Conservation (phyloP, 1,140 invertebrate genomes). For the Maniola jurtina region DNA sequence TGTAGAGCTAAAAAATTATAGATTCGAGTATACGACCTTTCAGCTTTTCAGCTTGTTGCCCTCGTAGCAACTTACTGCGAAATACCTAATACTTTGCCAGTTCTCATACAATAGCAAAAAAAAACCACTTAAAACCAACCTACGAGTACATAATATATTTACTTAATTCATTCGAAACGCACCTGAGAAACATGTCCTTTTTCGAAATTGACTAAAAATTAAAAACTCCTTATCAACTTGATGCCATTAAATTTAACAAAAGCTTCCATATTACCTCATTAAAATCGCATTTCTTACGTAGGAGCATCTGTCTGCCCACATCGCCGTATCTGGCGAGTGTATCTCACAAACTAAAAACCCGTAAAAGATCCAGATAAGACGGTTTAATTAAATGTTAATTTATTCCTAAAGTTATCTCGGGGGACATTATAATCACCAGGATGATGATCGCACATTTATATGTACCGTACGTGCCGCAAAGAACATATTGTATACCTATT, state of each 20-base stretch:
- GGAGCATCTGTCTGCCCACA: slow-evolving; percentile 15
- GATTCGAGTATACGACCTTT: no score
- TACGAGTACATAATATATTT: no score
- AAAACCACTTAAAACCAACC: no score
- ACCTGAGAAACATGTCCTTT: no score
- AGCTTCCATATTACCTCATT: slow-evolving; percentile 3
- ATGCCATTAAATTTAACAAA: neutral
- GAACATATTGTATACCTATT: no score
- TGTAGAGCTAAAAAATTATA: no score
- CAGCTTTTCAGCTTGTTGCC: no score
- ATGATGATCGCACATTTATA: neutral
- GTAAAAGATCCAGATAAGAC: slow-evolving; percentile 21
- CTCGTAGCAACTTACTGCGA: no score
- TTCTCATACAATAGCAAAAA: no score
- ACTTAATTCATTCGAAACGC: no score
- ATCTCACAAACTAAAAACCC: slow-evolving; percentile 21
- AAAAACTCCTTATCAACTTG: neutral
- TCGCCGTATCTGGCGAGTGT: slow-evolving; percentile 3
- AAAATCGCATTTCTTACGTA: slow-evolving; percentile 9
- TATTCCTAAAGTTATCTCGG: slow-evolving; percentile 20
- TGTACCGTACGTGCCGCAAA: neutral
- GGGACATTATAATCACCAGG: neutral
- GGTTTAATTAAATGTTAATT: slow-evolving; percentile 23
- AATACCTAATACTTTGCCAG: no score
- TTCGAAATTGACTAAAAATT: no score